These are phyloP conservation scores for Eutolmus rufibarbis DNA, from an alignment of 2,888 invertebrate genomes.

Conservation along the genomic window DNA sequence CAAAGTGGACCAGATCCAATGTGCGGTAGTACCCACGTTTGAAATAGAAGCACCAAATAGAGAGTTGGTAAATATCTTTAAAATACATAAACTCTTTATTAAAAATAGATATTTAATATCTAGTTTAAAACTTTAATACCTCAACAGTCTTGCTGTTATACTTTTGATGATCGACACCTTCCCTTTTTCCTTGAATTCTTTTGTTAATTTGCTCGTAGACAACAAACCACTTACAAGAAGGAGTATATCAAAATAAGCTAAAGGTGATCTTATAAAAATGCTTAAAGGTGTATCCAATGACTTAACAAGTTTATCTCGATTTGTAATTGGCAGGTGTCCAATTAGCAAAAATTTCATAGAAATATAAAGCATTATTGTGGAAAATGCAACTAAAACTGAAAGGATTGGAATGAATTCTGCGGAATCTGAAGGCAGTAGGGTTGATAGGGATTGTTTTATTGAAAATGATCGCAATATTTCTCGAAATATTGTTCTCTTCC, in stretches of 20 bases:
- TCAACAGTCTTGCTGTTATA: conserved; percentile 68
- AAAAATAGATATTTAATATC: background rate
- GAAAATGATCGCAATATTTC: conserved; percentile 69
- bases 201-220: conserved; percentile 69
- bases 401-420: conserved; percentile 69
- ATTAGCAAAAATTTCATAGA: conserved; percentile 73
- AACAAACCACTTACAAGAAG: conserved; percentile 73
- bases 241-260: conserved; percentile 74
- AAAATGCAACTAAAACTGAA: conserved; percentile 73
- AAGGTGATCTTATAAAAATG: conserved; percentile 69
- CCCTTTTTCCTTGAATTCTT: conserved; percentile 65
- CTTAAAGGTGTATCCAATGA: conserved; percentile 68
- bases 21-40: conserved; percentile 73
- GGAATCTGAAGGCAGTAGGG: conserved; percentile 66
- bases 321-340: conserved; percentile 70
- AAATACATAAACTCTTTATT: conserved; percentile 16
- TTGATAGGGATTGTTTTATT: conserved; percentile 68
- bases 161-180: conserved; percentile 68
- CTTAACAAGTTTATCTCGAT: conserved; percentile 64
- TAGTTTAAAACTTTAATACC: conserved; percentile 64
- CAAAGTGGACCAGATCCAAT: conserved; percentile 73
- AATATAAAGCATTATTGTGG: conserved; percentile 70
- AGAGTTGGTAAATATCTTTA: conserved; percentile 71
- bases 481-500: conserved; percentile 23
- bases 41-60: conserved; percentile 70